Base-by-base conservation (phyloP, 2,797 vertebrate genomes). In the Novumbra hubbsi region DNA sequence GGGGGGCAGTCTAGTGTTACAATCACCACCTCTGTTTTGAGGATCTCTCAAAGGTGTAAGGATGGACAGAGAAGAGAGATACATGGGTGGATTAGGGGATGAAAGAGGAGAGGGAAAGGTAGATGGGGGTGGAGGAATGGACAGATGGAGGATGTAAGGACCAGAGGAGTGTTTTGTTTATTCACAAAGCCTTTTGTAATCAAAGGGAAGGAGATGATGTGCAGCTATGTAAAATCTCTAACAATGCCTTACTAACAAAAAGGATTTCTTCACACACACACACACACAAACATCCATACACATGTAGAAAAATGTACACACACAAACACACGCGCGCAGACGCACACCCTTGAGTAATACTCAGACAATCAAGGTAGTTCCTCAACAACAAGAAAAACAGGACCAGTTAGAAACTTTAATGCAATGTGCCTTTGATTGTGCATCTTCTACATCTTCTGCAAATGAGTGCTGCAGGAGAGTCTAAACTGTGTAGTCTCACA, bases 131-230 rank as follows among this genome's bases (percentile, higher is more conserved):
- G 3, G 27, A 17, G 62, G 24, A 5, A 64, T 17, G n/a, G 16
- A 57, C 19, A 12, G 50, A 41, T 1, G 28, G 70, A 60, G 48
- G 41, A n/a, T 4, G 48, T 30, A 27, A 30, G 11, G 0, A 57
- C 49, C 75, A 12, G 62, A 76, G 75, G 75, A 77, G 73, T 77
- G 41, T 79, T 81, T 79, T 0, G 21, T 63, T 72, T 72, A 77
- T 74, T 77, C 38, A 60, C 71, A 75, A 86, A 78, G 78, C 45
- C 19, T 48, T 24, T 7, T 70, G 69, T 77, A 73, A 74, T 81
- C n/a, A n/a, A 72, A 79, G 41, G 34, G 73, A 78, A 63, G 71
- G 34, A 21, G 38, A 71, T 66, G 17, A 55, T 70, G 49, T 71
- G 45, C 34, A 19, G 65, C 52, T 72, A 8, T 38, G 52, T 77